Conservation (phyloP, 2,797 vertebrate genomes). For the Oryzias sinensis region DNA sequence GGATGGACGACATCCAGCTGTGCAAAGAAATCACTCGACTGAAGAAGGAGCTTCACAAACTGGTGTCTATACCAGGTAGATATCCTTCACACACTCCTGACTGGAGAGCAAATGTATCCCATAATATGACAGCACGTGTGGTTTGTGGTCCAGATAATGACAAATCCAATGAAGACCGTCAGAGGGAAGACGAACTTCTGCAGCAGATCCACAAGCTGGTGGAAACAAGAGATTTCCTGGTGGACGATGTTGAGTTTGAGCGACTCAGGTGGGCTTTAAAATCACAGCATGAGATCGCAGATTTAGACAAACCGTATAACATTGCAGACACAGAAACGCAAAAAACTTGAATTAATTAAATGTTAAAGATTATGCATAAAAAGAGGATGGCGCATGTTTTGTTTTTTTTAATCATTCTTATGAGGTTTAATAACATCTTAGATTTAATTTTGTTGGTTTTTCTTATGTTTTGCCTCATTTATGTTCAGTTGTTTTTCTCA, state of each 20-base stretch:
- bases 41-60: constrained; percentile 85
- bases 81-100: background rate
- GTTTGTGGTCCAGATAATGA: constrained; percentile 77
- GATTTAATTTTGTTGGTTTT: too few relatives aligned
- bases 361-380: too few relatives aligned
- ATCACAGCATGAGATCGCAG: background rate
- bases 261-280: constrained; percentile 79
- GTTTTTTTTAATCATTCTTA: too few relatives aligned
- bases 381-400: too few relatives aligned
- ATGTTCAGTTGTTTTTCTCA: too few relatives aligned
- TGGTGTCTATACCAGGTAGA: constrained; percentile 83
- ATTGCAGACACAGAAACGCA: too few relatives aligned
- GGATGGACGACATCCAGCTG: constrained; percentile 93
- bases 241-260: constrained; percentile 91
- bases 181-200: constrained; percentile 85
- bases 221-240: constrained; percentile 88
- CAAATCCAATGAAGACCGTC: constrained; percentile 81
- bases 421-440: too few relatives aligned
- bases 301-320: too few relatives aligned
- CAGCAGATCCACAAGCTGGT: constrained; percentile 90
- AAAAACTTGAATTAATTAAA: too few relatives aligned
- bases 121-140: background rate
- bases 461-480: too few relatives aligned
- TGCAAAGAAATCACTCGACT: constrained; percentile 88
- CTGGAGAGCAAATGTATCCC: background rate